Base-by-base conservation (phyloP, 2,113 vertebrate genomes). In the Leiothrix lutea region DNA sequence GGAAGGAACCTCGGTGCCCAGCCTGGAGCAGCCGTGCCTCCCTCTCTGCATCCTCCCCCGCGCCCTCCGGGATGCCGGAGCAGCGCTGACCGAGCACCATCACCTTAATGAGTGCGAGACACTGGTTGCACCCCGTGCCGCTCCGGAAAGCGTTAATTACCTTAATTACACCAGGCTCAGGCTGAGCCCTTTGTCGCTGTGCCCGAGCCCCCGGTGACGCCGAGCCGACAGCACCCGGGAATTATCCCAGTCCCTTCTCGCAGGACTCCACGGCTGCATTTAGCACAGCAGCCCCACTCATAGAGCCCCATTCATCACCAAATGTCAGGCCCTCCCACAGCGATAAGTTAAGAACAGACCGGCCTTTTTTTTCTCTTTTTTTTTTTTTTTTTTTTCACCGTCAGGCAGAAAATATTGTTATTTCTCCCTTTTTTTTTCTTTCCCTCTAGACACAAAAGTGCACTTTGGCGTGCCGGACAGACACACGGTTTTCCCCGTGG, bases 211-310 rank as follows among this genome's bases (percentile, higher is more conserved):
- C 15, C 14, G 71, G 80, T 11, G 90, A 42, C 3, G 2, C 4
- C 25, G 73, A 73, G 54, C 35, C 31, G 1, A 4, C 56, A 10
- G 82, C 1, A 0, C 29, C 14, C 1, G 21, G 51, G 66, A 64
- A 40, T 64, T 5, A 14, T 5, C 2, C 0, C 5, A 0, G 22
- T 0, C 3, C 0, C 0, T 19, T 48, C 60, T n/a, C 8, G 7
- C 24, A 14, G 60, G 21, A 18, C 45, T 48, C 69, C 69, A 3
- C 0, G 6, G 62, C 48, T 9, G 8, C 60, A 4, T 21, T 58
- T 11, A 54, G 47, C 71, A 8, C 48, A 29, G 78, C 67, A 58
- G 45, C 54, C 53, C 47, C 23, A 1, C 62, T 72, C 40, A 3
- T 0, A 26, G 51, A 69, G n/a, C 48, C n/a, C 48, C 48, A 72